These are phyloP conservation scores for Trichomalopsis sarcophagae DNA, from an alignment of 1,140 invertebrate genomes.

Conservation along the genomic window DNA sequence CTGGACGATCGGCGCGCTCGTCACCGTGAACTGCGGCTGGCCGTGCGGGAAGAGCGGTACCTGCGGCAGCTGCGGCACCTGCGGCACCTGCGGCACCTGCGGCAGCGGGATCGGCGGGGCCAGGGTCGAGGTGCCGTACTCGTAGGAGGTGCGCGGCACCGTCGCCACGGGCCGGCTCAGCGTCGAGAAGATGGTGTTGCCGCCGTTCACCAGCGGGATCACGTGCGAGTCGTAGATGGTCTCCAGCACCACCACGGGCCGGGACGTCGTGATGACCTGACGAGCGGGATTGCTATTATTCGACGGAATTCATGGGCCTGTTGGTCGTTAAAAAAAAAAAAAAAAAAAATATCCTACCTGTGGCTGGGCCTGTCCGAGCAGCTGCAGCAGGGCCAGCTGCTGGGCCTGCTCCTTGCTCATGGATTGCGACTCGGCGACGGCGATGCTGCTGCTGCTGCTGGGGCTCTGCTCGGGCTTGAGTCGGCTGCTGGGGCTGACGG, in stretches of 20 bases:
- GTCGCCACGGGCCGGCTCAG: slow-evolving; percentile 85
- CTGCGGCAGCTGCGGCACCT: slow-evolving; percentile 71
- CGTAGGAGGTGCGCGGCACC: slow-evolving; percentile 82
- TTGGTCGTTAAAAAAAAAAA: no score
- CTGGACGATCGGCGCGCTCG: slow-evolving; percentile 87
- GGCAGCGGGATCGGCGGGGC: slow-evolving; percentile 68
- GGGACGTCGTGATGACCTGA: slow-evolving; percentile 85
- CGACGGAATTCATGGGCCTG: no score
- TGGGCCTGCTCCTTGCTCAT: slow-evolving; percentile 84
- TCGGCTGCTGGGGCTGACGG: slow-evolving; percentile 60
- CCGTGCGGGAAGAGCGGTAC: slow-evolving; percentile 75
- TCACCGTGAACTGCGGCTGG: slow-evolving; percentile 84
- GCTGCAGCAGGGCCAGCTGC: slow-evolving; percentile 82
- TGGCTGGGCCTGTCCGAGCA: slow-evolving; percentile 82
- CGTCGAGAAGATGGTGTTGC: slow-evolving; percentile 84
- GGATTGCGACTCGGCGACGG: slow-evolving; percentile 71
- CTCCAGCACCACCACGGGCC: slow-evolving; percentile 83
- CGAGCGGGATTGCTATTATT: neutral
- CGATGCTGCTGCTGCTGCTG: slow-evolving; percentile 2
- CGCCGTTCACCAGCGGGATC: slow-evolving; percentile 84
- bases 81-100: slow-evolving; percentile 66
- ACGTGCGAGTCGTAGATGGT: slow-evolving; percentile 89
- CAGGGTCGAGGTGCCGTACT: slow-evolving; percentile 83
- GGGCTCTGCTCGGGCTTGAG: slow-evolving; percentile 46
- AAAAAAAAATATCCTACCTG: slow-evolving; percentile 72